A percentile compares a stretch with the other conserved stretches of the same genome.
These are phyloP conservation scores for Drosophila ogumai DNA, from an alignment of 1,140 invertebrate species.

Conservation along the genomic window DNA sequence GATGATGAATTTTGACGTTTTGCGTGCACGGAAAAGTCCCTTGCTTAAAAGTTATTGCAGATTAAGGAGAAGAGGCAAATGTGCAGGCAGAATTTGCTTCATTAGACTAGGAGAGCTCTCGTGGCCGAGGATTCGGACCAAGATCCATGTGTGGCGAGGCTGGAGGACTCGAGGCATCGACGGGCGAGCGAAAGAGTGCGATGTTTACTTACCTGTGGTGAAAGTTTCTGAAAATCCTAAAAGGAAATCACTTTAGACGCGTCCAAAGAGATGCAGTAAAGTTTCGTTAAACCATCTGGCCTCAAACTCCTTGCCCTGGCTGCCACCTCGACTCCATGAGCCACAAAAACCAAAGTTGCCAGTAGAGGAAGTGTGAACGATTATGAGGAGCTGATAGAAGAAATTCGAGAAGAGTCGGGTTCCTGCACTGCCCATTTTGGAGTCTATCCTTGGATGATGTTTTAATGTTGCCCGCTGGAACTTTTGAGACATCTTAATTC, in stretches of 20 bases:
- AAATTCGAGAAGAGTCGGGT: slow-evolving; percentile 9
- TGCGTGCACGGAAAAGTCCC: slow-evolving; percentile 75
- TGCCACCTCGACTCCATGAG: not conserved
- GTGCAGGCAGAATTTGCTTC: slow-evolving; percentile 61
- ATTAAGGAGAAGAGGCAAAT: slow-evolving; percentile 75
- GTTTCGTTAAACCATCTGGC: slow-evolving; percentile 42
- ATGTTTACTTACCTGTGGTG: slow-evolving; percentile 79
- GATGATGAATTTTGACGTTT: slow-evolving; percentile 79
- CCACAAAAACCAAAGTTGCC: slow-evolving; percentile 51
- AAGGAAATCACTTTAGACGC: slow-evolving; percentile 82
- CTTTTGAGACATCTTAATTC: slow-evolving; percentile 83
- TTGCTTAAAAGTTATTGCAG: slow-evolving; percentile 81
- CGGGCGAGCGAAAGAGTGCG: slow-evolving; percentile 29
- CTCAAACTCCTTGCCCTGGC: not conserved
- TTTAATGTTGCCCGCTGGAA: slow-evolving; percentile 64
- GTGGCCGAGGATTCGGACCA: slow-evolving; percentile 36
- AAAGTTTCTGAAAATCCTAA: slow-evolving; percentile 82
- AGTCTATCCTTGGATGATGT: slow-evolving; percentile 35
- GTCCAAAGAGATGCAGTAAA: slow-evolving; percentile 71
- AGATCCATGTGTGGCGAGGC: slow-evolving; percentile 32
- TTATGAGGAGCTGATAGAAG: slow-evolving; percentile 65
- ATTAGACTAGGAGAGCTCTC: slow-evolving; percentile 48
- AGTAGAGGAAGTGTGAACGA: slow-evolving; percentile 64
- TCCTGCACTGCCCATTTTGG: slow-evolving; percentile 4
- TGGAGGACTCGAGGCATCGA: slow-evolving; percentile 4